phyloP scores from a whole-genome alignment of 1,140 invertebrate species.

The Oscheius sp. region DNA sequence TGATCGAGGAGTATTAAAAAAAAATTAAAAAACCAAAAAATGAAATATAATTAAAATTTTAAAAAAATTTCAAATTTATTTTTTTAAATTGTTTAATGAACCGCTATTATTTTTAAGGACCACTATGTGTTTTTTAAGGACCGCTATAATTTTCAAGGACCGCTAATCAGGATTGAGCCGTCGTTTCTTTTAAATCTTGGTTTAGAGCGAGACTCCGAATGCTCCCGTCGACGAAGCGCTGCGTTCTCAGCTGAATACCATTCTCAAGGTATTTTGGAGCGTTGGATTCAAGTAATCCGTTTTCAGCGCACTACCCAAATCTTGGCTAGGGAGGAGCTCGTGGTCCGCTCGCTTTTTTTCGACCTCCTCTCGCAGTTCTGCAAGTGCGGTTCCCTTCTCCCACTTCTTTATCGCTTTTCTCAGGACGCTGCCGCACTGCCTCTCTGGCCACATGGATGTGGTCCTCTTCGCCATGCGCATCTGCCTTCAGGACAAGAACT shows the following conservation, averaged over 20 bases:
- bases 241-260: too few relatives aligned
- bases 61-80: too few relatives aligned
- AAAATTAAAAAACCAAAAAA: too few relatives aligned
- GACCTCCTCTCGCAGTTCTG: too few relatives aligned
- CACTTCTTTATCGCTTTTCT: slow-evolving; percentile 41
- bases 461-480: slow-evolving; percentile 34
- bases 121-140: too few relatives aligned
- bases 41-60: too few relatives aligned
- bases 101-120: too few relatives aligned
- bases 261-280: background rate
- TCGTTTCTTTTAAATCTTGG: too few relatives aligned
- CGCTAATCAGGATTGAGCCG: too few relatives aligned
- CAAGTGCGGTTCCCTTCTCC: slow-evolving; percentile 9
- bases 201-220: slow-evolving; percentile 3
- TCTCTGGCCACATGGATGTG: slow-evolving; percentile 38
- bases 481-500: slow-evolving; percentile 85
- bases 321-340: background rate
- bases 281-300: background rate
- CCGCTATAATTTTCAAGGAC: too few relatives aligned
- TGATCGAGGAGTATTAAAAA: too few relatives aligned
- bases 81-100: too few relatives aligned
- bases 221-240: background rate
- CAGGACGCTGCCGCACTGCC: slow-evolving; percentile 12
- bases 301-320: background rate
- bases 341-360: slow-evolving; percentile 67